phyloP scores from a whole-genome alignment of 2,113 vertebrate genomes.

The Lamprologus sp. region DNA sequence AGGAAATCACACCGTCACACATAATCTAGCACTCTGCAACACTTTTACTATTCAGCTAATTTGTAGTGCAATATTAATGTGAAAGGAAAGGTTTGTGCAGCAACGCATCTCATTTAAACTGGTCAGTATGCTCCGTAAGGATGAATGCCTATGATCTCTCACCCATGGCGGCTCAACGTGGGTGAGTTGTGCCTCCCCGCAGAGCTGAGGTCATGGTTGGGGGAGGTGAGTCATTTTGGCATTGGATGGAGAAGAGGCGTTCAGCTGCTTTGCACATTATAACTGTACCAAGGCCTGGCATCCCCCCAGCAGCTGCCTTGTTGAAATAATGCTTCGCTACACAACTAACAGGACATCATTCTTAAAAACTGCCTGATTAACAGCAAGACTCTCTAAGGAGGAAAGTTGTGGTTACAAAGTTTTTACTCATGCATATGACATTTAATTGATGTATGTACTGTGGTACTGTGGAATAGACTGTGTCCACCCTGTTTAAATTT shows the following conservation, averaged over 20 bases:
- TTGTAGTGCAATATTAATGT: not conserved
- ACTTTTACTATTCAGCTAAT: not conserved
- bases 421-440: not conserved
- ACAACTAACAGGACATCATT: not conserved
- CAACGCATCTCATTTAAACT: not conserved
- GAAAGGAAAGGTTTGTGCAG: not conserved
- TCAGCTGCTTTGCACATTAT: slow-evolving; percentile 57
- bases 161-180: not conserved
- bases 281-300: not conserved
- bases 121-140: not conserved
- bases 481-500: not conserved
- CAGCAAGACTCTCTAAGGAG: not conserved
- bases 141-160: not conserved
- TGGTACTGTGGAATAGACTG: not conserved
- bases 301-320: slow-evolving; percentile 6
- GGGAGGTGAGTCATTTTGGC: slow-evolving; percentile 53
- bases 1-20: not conserved
- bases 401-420: not conserved
- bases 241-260: slow-evolving; percentile 23
- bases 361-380: slow-evolving; percentile 6
- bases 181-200: slow-evolving; percentile 19
- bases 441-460: not conserved
- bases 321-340: not conserved
- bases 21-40: not conserved
- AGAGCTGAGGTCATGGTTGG: slow-evolving; percentile 46